Conservation (phyloP, 1,140 invertebrate genomes). For the Triops longicaudatus region DNA sequence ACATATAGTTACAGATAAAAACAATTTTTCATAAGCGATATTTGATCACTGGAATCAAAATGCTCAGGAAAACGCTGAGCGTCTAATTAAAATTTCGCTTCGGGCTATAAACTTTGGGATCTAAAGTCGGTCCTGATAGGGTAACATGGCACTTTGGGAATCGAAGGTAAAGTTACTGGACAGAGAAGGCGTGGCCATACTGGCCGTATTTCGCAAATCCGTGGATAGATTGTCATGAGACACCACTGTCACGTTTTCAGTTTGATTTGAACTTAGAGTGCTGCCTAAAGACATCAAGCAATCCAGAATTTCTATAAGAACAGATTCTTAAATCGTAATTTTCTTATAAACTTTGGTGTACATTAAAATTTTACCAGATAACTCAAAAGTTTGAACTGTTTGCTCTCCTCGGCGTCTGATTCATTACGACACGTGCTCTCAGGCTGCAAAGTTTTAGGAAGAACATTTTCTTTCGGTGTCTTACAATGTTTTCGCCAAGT, state of each 20-base stretch:
- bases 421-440: not conserved
- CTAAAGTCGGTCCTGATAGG: not conserved
- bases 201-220: not conserved
- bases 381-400: not conserved
- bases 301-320: not conserved
- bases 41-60: too few relatives aligned
- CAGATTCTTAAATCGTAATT: not conserved
- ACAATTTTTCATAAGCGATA: too few relatives aligned
- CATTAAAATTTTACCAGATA: not conserved
- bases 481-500: not conserved
- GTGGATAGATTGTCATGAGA: not conserved
- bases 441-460: not conserved
- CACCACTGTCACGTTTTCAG: not conserved
- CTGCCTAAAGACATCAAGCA: not conserved
- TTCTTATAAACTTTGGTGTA: not conserved
- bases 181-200: not conserved
- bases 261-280: not conserved
- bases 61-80: too few relatives aligned
- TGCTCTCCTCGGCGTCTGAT: not conserved
- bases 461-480: not conserved
- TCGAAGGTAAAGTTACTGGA: not conserved
- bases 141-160: not conserved
- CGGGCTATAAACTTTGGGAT: too few relatives aligned
- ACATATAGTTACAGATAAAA: too few relatives aligned
- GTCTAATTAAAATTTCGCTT: too few relatives aligned